Percentiles rank a stretch among this genome's conserved stretches.
These are phyloP conservation scores for Hippocampus abdominalis DNA, from an alignment of 2,113 vertebrate genomes.

Conservation along the genomic window DNA sequence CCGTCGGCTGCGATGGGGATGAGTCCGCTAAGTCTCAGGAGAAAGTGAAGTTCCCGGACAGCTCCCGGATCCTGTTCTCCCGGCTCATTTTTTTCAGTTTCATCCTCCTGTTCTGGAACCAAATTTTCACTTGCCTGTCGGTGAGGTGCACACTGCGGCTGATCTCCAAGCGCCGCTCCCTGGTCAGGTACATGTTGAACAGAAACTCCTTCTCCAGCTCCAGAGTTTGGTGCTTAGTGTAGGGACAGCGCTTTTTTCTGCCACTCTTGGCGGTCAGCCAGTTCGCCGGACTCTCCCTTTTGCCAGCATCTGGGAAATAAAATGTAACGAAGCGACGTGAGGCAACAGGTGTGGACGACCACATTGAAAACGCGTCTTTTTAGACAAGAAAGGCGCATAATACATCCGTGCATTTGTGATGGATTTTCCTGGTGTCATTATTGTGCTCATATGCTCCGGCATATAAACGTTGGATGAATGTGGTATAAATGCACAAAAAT, in stretches of 20 bases:
- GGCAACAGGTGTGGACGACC: conserved; percentile 37
- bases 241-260: conserved; percentile 96
- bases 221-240: conserved; percentile 98
- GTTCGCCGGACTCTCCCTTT: conserved; percentile 86
- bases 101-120: conserved; percentile 99
- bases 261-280: conserved; percentile 98
- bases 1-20: conserved; percentile 29
- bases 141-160: conserved; percentile 97
- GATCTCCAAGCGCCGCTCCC: conserved; percentile 98
- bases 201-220: conserved; percentile 99
- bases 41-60: conserved; percentile 95
- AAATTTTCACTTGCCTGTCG: conserved; percentile 99
- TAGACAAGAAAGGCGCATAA: background rate
- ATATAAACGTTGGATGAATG: background rate
- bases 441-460: no score
- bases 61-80: conserved; percentile 95
- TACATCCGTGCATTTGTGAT: background rate
- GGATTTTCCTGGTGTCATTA: background rate
- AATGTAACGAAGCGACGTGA: conserved; percentile 47
- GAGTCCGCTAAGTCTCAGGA: conserved; percentile 82
- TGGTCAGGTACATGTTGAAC: conserved; percentile 99
- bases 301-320: conserved; percentile 80
- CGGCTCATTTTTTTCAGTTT: conserved; percentile 99
- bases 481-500: background rate
- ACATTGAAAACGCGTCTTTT: no score